Base-by-base conservation (phyloP, 2,888 invertebrate species). In the Chromoteleia sp. region DNA sequence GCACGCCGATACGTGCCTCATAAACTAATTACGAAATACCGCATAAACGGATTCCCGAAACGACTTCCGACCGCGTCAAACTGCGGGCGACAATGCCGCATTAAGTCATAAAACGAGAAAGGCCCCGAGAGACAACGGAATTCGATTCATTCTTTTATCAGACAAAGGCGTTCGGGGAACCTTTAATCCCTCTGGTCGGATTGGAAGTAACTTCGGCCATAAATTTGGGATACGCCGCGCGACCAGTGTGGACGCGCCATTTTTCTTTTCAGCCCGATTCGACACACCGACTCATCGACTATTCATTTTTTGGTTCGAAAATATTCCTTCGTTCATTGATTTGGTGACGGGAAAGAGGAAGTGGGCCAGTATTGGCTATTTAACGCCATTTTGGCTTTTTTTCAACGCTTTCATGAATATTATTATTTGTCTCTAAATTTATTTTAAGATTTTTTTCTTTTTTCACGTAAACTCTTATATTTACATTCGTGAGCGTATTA, bases 181-280 rank as follows among this genome's bases (percentile, higher is more conserved):
- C 50, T 43, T 36, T 36, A 63, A 52, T 61, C 52, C 56, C 56
- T 25, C 19, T 10, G n/a, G 36, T 25, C 12, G 15, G 14, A 75
- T 10, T 33, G 56, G 43, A 63, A 74, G 0, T 21, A 12, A 33
- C 43, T 45, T 45, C 36, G 52, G 33, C 45, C 54, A 70, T 77
- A 77, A 77, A 77, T 77, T 77, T 68, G 30, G 61, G 52, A 36
- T 8, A 15, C 59, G 30, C 15, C 10, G 71, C 17, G 29, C 68
- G 54, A 61, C 76, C 76, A 76, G 68, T 68, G 68, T 68, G 52
- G 21, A 17, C 52, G 45, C 76, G 76, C 76, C 76, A 76, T 76
- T 68, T 76, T 76, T 76, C 68, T 58, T 58, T 21, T 15, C 52
- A 15, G 33, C 0, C 5, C 54, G 68, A 76, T 76, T 68, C 61